phyloP scores from a whole-genome alignment of 2,797 vertebrate genomes.

The Sebastes diploproa region DNA sequence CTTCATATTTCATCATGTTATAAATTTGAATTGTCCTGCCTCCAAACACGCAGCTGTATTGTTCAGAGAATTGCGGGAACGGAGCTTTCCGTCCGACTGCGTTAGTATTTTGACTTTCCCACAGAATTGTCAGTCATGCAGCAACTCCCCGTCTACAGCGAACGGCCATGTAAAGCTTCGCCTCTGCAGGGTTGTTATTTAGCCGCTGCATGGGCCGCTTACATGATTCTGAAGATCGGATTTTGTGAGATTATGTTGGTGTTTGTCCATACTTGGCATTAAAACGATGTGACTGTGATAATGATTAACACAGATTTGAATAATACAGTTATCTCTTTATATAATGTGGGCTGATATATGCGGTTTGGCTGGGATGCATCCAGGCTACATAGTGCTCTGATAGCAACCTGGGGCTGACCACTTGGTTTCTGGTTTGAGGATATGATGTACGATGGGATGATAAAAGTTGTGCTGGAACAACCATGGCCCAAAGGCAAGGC shows the following conservation, averaged over 20 bases:
- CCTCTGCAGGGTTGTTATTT: conserved; percentile 54
- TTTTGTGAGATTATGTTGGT: conserved; percentile 59
- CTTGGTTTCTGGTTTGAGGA: conserved; percentile 33
- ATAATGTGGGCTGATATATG: conserved; percentile 22
- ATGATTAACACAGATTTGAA: conserved; percentile 35
- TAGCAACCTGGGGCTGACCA: conserved; percentile 26
- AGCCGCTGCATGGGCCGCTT: conserved; percentile 36
- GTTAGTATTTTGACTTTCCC: conserved; percentile 56
- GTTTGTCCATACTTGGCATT: conserved; percentile 52
- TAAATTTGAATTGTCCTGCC: conserved; percentile 66
- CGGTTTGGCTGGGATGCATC: conserved; percentile 29
- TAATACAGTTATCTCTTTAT: conserved; percentile 22
- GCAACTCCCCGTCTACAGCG: conserved; percentile 50
- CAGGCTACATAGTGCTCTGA: background rate
- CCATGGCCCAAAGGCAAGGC: conserved; percentile 11
- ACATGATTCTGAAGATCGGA: conserved; percentile 52
- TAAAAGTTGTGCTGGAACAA: conserved; percentile 25
- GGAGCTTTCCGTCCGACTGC: conserved; percentile 54
- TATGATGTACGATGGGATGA: conserved; percentile 44
- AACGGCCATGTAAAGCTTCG: conserved; percentile 61
- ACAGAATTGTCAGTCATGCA: conserved; percentile 65
- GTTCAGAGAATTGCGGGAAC: conserved; percentile 54
- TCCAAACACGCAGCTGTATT: conserved; percentile 49
- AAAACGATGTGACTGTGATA: conserved; percentile 37
- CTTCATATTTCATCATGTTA: conserved; percentile 63